Base-by-base conservation (phyloP, 1,140 invertebrate species). In the Drosophila fuyamai region DNA sequence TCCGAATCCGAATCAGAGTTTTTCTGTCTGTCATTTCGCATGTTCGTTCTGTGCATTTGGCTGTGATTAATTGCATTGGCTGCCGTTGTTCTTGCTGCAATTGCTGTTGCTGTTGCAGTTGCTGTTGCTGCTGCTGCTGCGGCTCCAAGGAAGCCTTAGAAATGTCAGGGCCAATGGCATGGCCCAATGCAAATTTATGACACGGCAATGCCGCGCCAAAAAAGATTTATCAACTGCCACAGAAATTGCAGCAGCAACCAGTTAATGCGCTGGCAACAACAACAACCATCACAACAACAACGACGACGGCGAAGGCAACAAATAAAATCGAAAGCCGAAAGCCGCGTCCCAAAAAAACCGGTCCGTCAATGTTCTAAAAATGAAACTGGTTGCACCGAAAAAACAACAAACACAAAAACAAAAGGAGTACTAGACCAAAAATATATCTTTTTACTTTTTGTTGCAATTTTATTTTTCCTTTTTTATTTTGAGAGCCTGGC, bases 21-120 rank as follows among this genome's bases (percentile, higher is more conserved):
- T 54, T 70, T 71, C 68, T 67, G 73, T 88, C 76, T 88, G 84
- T 80, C 84, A 89, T 74, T 81, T 84, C 77, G 76, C 68, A 83
- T 88, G 80, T 72, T 84, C 80, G 84, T 88, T 88, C 73, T 89
- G 80, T 90, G 77, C 84, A 89, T 89, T 89, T 84, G 84, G 84
- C 85, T 89, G 84, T 89, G 84, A 89, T 89, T 89, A 89, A 89
- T 89, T 89, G 68, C 81, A 89, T 89, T 89, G 84, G 84, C 84
- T 89, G 83, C 61, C 53, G 77, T 61, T 72, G 65, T 47, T 65
- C 50, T 74, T 53, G 44, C 36, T 40, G 43, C 13, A 51, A 51
- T 51, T 51, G 27, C 47, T 32, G 29, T 8, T 23, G 23, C 23
- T 23, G 3, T 6, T 48, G 40, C n/a, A 7, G 18, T 67, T 65